Conservation (phyloP, 2,797 vertebrate genomes). For the Crenuchus spilurus region DNA sequence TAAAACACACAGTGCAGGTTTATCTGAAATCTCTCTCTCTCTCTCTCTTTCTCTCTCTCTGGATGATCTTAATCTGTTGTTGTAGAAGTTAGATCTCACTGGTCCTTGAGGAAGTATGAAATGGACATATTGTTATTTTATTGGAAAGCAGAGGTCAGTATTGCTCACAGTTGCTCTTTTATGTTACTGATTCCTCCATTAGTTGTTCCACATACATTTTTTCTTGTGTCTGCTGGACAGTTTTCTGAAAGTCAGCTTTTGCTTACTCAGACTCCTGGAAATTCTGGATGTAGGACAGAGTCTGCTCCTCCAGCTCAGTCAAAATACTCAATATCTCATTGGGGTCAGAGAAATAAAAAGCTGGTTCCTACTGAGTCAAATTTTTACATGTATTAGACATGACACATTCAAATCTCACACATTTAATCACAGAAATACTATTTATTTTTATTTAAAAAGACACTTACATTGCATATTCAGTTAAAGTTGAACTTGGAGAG, state of each 20-base stretch:
- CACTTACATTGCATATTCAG: slow-evolving; percentile 35
- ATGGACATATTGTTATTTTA: neutral
- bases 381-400: too few relatives aligned
- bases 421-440: neutral
- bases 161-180: too few relatives aligned
- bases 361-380: slow-evolving; percentile 71
- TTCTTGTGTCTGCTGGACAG: slow-evolving; percentile 67
- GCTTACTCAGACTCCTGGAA: slow-evolving; percentile 77
- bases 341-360: slow-evolving; percentile 86
- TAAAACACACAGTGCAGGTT: too few relatives aligned
- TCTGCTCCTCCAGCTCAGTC: slow-evolving; percentile 84
- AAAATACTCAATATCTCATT: slow-evolving; percentile 84
- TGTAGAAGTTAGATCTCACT: slow-evolving; percentile 55
- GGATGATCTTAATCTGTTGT: slow-evolving; percentile 62
- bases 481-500: neutral
- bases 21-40: slow-evolving; percentile 65
- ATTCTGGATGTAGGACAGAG: slow-evolving; percentile 84
- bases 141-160: neutral
- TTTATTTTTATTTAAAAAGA: neutral
- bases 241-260: slow-evolving; percentile 74
- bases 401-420: too few relatives aligned
- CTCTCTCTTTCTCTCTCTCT: slow-evolving; percentile 67
- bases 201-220: slow-evolving; percentile 82
- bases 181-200: neutral
- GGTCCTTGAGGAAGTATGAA: slow-evolving; percentile 54